Conservation (phyloP, 1,140 invertebrate genomes). For the Sinonovacula constricta region DNA sequence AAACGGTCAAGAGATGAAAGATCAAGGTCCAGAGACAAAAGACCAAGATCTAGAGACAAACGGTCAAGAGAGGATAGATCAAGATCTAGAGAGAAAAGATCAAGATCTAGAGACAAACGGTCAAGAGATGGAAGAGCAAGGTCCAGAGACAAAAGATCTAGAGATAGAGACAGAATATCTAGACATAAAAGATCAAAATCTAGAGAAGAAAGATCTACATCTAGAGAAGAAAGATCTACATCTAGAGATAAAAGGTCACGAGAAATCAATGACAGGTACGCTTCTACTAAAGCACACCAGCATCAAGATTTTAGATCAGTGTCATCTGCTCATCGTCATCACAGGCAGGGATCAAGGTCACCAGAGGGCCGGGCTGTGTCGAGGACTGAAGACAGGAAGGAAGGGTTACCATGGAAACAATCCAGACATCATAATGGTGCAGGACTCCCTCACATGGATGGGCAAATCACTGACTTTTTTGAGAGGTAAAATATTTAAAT, state of each 20-base stretch:
- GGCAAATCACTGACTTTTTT: not conserved
- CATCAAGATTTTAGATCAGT: constrained; percentile 16
- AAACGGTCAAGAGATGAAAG: not conserved
- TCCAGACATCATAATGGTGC: constrained; percentile 14
- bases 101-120: not conserved
- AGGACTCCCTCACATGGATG: constrained; percentile 1
- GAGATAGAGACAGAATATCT: not conserved
- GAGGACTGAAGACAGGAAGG: not conserved
- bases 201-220: not conserved
- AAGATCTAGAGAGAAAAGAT: constrained; percentile 6
- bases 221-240: constrained; percentile 22
- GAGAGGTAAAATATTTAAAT: not conserved
- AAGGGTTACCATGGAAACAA: not conserved
- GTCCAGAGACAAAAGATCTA: not conserved
- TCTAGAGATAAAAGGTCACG: not conserved
- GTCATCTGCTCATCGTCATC: constrained; percentile 5
- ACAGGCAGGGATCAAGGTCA: constrained; percentile 25
- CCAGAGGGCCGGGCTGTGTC: constrained; percentile 15
- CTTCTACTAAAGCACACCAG: constrained; percentile 28
- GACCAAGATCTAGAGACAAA: not conserved
- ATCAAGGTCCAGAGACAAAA: not conserved
- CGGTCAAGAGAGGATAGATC: not conserved
- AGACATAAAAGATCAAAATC: not conserved
- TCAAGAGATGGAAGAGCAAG: not conserved
- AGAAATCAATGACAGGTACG: constrained; percentile 2